A percentile compares a stretch with the other conserved stretches of the same genome.
These are phyloP conservation scores for Taurulus bubalis DNA, from an alignment of 2,113 vertebrate genomes.

Conservation along the genomic window DNA sequence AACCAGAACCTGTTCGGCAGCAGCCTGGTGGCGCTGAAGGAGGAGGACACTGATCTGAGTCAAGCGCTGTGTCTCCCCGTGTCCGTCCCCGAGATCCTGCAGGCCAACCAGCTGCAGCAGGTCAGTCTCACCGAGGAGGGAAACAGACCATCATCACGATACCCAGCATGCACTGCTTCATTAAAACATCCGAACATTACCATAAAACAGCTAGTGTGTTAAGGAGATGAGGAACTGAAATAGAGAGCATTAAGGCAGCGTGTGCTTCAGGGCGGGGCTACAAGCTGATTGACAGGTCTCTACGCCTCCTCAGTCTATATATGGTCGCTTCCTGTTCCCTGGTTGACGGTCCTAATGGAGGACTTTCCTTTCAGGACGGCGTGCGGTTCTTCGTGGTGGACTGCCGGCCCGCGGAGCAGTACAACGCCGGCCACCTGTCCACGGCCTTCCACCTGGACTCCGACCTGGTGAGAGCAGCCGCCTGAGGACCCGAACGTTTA, in stretches of 20 bases:
- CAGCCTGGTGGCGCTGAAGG: conserved; percentile 94
- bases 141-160: not conserved
- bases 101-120: conserved; percentile 96
- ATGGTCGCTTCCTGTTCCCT: too few species aligned
- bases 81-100: conserved; percentile 97
- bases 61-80: conserved; percentile 95
- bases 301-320: too few species aligned
- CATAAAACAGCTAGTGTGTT: too few species aligned
- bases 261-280: too few species aligned
- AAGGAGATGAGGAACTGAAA: too few species aligned
- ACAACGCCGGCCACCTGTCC: conserved; percentile 97
- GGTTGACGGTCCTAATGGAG: not conserved
- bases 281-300: too few species aligned
- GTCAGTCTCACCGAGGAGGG: conserved; percentile 78
- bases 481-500: not conserved
- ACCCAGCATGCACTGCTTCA: too few species aligned
- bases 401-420: conserved; percentile 98
- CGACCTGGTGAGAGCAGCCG: conserved; percentile 87
- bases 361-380: conserved; percentile 86
- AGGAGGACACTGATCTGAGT: conserved; percentile 95
- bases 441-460: conserved; percentile 99
- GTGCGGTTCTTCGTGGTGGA: conserved; percentile 99
- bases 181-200: too few species aligned
- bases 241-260: too few species aligned
- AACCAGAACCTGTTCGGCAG: conserved; percentile 98